Conservation (phyloP, 2,797 vertebrate genomes). For the Sebastes flavidus region DNA sequence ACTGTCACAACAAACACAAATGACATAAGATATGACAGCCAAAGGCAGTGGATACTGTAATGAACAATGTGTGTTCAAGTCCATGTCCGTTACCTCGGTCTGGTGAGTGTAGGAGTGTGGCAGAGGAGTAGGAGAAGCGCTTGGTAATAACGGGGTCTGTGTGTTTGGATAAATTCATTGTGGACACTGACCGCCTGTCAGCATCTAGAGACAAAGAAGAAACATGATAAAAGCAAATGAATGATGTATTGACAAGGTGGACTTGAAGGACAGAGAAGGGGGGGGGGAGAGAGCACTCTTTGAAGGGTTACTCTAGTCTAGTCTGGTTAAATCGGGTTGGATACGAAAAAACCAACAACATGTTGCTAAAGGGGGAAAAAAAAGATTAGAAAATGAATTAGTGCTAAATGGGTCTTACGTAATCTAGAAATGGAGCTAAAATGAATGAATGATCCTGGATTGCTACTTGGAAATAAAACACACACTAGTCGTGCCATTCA, state of each 20-base stretch:
- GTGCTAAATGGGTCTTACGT: conserved; percentile 38
- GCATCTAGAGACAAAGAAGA: conserved; percentile 84
- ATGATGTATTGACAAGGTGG: background rate
- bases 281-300: conserved; percentile 3
- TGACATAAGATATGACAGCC: background rate
- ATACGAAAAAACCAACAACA: conserved; percentile 27
- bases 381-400: conserved; percentile 33
- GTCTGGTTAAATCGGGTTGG: conserved; percentile 38
- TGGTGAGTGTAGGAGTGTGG: conserved; percentile 96
- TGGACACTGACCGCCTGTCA: conserved; percentile 96
- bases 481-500: conserved; percentile 35
- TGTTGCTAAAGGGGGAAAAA: conserved; percentile 6
- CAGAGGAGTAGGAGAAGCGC: conserved; percentile 96
- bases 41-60: background rate
- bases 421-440: conserved; percentile 31
- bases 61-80: background rate
- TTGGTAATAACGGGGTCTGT: conserved; percentile 96
- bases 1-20: conserved; percentile 1
- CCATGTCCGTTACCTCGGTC: conserved; percentile 90
- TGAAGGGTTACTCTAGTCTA: conserved; percentile 44
- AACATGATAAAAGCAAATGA: background rate
- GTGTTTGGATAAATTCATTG: conserved; percentile 98
- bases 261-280: background rate
- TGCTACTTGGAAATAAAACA: conserved; percentile 47
- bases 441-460: conserved; percentile 17